Evolutionary conservation across 2,888 invertebrate species (phyloP), one percentile per base, ranked within the genome.

Genomic region (Melikaiella ostensackeni): DNA sequence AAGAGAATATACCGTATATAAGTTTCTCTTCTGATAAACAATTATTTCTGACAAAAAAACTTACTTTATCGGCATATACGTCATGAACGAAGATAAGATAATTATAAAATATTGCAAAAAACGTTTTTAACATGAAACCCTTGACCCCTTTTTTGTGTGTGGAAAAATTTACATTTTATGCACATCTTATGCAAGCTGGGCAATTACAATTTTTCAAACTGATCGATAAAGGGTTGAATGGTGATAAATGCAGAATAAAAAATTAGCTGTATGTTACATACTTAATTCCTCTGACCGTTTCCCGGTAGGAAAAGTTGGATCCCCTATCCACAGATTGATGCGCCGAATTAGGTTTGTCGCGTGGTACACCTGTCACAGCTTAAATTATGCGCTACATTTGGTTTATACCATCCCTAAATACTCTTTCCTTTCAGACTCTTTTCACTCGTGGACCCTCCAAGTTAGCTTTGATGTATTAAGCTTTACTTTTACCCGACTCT

Each of bases 381-480:
- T 89, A 88, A 91, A 90, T 91, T 90, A 91, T 89, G 88, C 89
- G 90, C 86, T 89, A 89, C 90, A 91, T 91, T 90, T 89, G 85
- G 85, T 77, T 81, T 79, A 74, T 38, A n/a, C 59, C 83, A 84
- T 83, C 84, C 86, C 85, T 81, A 77, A 79, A 85, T 81, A 84
- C 82, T 81, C 83, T 80, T 81, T 82, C 82, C 84, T 80, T 83
- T 79, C 82, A 77, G 77, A 63, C 70, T 46, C 66, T 46, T 70
- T 70, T 70, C 66, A 70, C 70, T 64, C 64, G 16, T 80, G 82
- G 46, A 76, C 79, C 81, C 83, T 77, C 80, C 78, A 78, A 79
- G 70, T 78, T 75, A 80, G 86, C 86, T 87, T 87, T 87, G 87
- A 87, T 86, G 83, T 86, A 84, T 55, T 74, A 62, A 76, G 21